phyloP scores from a whole-genome alignment of 2,113 vertebrate species.

The Falcunculus frontatus region DNA sequence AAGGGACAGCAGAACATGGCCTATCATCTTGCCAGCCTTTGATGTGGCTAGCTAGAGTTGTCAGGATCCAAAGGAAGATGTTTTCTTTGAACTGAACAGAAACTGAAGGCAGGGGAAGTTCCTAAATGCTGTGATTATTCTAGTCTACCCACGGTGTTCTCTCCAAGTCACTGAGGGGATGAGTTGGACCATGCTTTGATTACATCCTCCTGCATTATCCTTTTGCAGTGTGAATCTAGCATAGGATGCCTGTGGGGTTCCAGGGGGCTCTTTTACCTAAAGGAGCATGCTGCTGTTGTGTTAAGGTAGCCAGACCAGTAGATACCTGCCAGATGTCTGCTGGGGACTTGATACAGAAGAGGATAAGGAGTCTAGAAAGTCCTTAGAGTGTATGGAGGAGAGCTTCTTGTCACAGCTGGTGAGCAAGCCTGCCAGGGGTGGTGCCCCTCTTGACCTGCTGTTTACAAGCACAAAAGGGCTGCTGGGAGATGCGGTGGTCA shows the following conservation, averaged over 20 bases:
- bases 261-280: neutral
- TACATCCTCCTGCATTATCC: neutral
- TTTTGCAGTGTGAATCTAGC: neutral
- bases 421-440: neutral
- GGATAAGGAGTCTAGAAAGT: neutral
- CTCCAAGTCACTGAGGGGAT: neutral
- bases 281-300: too few relatives aligned
- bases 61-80: neutral
- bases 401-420: neutral
- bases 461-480: neutral
- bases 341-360: neutral
- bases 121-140: neutral
- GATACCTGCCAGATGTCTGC: neutral
- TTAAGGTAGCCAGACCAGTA: neutral
- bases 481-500: too few relatives aligned
- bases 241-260: neutral
- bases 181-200: neutral
- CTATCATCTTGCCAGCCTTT: neutral
- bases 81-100: neutral
- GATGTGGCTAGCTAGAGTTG: accelerated
- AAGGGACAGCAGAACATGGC: neutral
- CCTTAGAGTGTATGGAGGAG: neutral
- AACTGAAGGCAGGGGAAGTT: neutral
- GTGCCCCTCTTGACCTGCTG: neutral
- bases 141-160: neutral